Evolutionary conservation across 2,888 invertebrate genomes (phyloP).

Genomic region (Xestia xanthographa): DNA sequence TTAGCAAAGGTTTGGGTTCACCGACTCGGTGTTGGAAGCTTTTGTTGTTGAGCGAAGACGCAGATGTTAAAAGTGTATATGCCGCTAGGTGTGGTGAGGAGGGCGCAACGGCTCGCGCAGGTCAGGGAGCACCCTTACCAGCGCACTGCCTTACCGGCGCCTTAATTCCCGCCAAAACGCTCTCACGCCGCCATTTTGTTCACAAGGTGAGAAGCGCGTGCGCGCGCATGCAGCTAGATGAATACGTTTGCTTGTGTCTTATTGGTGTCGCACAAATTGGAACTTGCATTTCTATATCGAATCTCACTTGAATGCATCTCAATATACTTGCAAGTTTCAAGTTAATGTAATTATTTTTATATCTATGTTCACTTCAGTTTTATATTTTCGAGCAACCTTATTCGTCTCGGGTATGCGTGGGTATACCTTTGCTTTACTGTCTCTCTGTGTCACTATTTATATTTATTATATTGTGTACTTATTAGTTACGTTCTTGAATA

Average conservation of each 20-base stretch:
- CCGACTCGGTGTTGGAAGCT: conserved; percentile 72
- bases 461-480: conserved; percentile 88
- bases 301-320: conserved; percentile 51
- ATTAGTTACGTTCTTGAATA: conserved; percentile 86
- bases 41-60: conserved; percentile 76
- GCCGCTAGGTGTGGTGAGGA: conserved; percentile 96
- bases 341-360: conserved; percentile 33
- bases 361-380: conserved; percentile 50
- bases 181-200: conserved; percentile 90
- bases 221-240: conserved; percentile 81
- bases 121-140: conserved; percentile 99
- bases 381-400: conserved; percentile 76
- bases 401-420: conserved; percentile 82
- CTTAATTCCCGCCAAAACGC: conserved; percentile 90
- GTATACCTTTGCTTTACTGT: conserved; percentile 86
- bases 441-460: conserved; percentile 87
- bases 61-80: conserved; percentile 87
- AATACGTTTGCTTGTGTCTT: conserved; percentile 80
- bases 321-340: conserved; percentile 59
- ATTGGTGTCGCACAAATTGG: conserved; percentile 63
- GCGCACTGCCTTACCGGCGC: conserved; percentile 95
- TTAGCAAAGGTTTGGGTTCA: conserved; percentile 68
- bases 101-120: conserved; percentile 96
- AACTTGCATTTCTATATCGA: conserved; percentile 57
- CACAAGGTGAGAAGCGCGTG: conserved; percentile 90